Evolutionary conservation across 2,113 vertebrate species (phyloP).

Genomic region (Motacilla alba): DNA sequence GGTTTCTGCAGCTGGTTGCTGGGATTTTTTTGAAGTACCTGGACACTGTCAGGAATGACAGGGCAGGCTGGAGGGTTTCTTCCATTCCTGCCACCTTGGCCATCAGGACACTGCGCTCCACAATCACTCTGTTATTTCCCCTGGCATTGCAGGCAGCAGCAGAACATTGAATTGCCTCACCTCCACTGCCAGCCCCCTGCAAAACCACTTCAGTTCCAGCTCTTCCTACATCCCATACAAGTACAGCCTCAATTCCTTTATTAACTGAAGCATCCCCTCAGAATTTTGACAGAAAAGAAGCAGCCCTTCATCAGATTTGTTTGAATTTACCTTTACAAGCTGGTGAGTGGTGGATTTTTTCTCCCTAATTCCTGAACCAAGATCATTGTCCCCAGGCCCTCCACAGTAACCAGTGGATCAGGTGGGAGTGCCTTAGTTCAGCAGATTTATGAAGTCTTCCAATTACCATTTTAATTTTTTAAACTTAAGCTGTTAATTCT

Average conservation of each 20-base stretch:
- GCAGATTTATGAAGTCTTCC: neutral
- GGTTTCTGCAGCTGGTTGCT: neutral
- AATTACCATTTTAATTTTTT: neutral
- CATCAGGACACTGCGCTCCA: neutral
- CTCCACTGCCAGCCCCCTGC: neutral
- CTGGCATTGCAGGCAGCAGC: neutral
- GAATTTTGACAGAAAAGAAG: neutral
- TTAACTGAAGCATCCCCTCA: neutral
- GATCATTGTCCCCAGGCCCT: neutral
- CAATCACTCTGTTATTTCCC: neutral
- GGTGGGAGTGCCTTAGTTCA: neutral
- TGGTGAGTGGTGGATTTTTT: neutral
- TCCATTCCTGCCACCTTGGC: rapidly evolving
- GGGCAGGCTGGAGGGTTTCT: neutral
- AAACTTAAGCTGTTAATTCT: neutral
- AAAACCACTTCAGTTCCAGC: neutral
- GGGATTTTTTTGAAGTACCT: neutral
- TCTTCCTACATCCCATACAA: neutral
- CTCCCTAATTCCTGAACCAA: neutral
- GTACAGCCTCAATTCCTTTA: neutral
- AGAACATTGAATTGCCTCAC: neutral
- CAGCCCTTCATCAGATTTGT: neutral
- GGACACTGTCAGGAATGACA: rapidly evolving
- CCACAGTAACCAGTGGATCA: neutral
- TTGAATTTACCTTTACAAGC: neutral